Evolutionary conservation across 2,113 vertebrate species (phyloP), one percentile per base, ranked within the genome.

Genomic region (Ahaetulla prasina): DNA sequence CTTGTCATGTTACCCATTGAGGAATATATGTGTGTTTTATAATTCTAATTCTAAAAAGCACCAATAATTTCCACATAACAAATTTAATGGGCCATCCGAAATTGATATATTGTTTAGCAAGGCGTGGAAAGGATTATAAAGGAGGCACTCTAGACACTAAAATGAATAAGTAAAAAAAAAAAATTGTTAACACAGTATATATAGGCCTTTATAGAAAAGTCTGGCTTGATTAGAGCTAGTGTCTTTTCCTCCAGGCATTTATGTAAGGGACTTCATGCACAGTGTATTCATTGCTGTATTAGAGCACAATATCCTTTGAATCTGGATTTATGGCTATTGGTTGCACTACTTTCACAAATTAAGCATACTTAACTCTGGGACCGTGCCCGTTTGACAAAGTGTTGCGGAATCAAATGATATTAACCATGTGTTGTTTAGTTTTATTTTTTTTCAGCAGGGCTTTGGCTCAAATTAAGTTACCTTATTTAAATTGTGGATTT

Each of bases 61-160:
- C 52, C 55, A 92, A 88, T 89, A 84, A 84, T 84, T 92, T 92
- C 87, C 87, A 84, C 43, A 49, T 84, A 84, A 55, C 88, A 52
- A 84, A 55, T 92, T 88, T 85, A 89, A 57, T 84, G 68, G 39
- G 39, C 68, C 68, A 89, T 43, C 68, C 85, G 53, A 14, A 74
- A 85, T 92, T 89, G 55, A 89, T 92, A 55, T 85, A 53, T 92
- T 84, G 68, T 30, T 89, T 88, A 92, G 91, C 63, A 87, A 87
- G 85, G 85, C n/a, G 10, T 49, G 45, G 91, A 50, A 87, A 91
- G 10, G 39, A 91, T 91, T 91, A 85, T 16, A 30, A n/a, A 87
- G 54, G 57, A 92, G 47, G n/a, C 74, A 43, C 39, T 53, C 30
- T 23, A 53, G 47, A 88, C 25, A 53, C 8, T 52, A 68, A 87